Conservation (phyloP, 2,797 vertebrate genomes). For the Pseudotriccus pelzelni region DNA sequence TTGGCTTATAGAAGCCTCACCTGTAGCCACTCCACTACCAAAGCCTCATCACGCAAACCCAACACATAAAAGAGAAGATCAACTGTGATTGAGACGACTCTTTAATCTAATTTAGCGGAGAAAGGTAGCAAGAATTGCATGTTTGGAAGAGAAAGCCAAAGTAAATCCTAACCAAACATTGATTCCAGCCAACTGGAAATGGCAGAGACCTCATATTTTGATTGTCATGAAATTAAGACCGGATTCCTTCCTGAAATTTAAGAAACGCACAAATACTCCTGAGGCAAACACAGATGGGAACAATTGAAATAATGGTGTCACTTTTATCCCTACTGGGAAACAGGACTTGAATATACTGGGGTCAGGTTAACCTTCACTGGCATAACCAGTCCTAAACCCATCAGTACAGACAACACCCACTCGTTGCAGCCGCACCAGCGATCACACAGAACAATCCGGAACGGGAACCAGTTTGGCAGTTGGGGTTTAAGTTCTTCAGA, state of each 20-base stretch:
- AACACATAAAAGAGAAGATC: not conserved
- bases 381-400: not conserved
- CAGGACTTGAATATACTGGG: not conserved
- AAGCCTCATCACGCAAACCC: rapidly evolving
- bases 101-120: not conserved
- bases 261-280: not conserved
- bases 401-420: not conserved
- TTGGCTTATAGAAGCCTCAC: not conserved
- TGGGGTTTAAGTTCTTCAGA: not conserved
- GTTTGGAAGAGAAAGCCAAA: not conserved
- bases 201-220: not conserved
- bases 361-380: not conserved
- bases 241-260: not conserved
- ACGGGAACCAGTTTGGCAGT: rapidly evolving
- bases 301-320: not conserved
- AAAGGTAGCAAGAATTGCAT: not conserved
- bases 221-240: rapidly evolving
- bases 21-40: not conserved
- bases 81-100: not conserved
- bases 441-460: not conserved
- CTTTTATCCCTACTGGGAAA: not conserved
- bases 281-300: rapidly evolving
- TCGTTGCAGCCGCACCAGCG: not conserved
- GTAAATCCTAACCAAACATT: not conserved
- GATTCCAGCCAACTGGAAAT: not conserved